phyloP scores from a whole-genome alignment of 2,113 vertebrate genomes.

The Phaethon lepturus region DNA sequence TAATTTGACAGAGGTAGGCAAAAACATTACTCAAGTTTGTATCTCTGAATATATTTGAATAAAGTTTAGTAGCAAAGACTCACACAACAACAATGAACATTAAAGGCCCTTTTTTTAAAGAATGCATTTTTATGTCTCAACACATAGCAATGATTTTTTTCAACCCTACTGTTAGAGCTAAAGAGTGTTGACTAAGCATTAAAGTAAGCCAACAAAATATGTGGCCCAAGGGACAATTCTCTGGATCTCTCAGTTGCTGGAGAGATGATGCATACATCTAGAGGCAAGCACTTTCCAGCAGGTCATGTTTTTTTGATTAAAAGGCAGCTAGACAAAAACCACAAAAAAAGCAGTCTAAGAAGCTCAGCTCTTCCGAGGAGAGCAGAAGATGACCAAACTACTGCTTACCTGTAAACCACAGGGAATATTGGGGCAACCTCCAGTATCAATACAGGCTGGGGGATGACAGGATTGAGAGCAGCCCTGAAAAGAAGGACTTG shows the following conservation, averaged over 20 bases:
- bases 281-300: not conserved
- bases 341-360: not conserved
- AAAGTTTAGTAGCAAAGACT: not conserved
- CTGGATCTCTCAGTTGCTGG: not conserved
- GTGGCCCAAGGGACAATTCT: not conserved
- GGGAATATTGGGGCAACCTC: not conserved
- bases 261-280: not conserved
- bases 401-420: not conserved
- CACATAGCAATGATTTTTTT: not conserved
- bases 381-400: not conserved
- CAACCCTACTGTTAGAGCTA: not conserved
- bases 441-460: no score
- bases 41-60: not conserved
- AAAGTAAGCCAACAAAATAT: not conserved
- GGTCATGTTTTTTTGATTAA: not conserved
- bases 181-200: not conserved
- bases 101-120: not conserved
- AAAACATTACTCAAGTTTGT: not conserved
- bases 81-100: not conserved
- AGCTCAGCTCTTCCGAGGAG: not conserved
- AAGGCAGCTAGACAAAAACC: not conserved
- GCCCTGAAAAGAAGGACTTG: no score
- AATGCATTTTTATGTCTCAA: not conserved
- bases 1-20: not conserved
- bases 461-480: no score